Evolutionary conservation across 2,113 vertebrate species (phyloP).

Genomic region (Cnemophilus loriae): DNA sequence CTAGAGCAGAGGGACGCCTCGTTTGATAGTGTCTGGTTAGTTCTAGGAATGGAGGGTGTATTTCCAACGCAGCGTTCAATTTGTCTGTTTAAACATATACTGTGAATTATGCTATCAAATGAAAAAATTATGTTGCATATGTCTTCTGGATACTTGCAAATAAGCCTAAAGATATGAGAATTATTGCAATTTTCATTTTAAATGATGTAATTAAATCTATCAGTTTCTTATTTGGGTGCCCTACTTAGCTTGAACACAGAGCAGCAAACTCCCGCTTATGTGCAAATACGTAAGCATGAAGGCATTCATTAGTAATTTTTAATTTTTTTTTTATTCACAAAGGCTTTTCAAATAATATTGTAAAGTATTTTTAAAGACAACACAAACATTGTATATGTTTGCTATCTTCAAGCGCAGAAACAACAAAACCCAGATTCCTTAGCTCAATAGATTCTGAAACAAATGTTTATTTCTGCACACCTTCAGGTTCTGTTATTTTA

Average conservation of each 20-base stretch:
- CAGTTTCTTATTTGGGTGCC: background rate
- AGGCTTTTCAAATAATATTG: slow-evolving; percentile 36
- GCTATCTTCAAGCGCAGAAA: slow-evolving; percentile 43
- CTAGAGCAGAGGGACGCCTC: background rate
- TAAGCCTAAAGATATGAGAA: background rate
- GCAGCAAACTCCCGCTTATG: background rate
- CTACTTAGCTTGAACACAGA: background rate
- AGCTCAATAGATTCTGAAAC: slow-evolving; percentile 61
- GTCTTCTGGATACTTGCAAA: background rate
- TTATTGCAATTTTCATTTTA: background rate
- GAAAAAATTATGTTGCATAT: background rate
- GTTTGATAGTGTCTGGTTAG: background rate
- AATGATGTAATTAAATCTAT: background rate
- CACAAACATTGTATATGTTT: slow-evolving; percentile 8
- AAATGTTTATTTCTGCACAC: slow-evolving; percentile 62
- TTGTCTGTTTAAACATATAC: background rate
- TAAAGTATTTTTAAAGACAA: background rate
- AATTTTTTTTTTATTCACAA: background rate
- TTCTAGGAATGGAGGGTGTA: background rate
- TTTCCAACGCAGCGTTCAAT: background rate
- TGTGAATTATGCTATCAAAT: background rate
- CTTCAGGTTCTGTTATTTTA: slow-evolving; percentile 63
- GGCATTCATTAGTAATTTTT: background rate
- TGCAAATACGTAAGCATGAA: background rate
- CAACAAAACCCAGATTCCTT: slow-evolving; percentile 57